phyloP scores from a whole-genome alignment of 2,797 vertebrate genomes.

The Rhyacichthys aspro region DNA sequence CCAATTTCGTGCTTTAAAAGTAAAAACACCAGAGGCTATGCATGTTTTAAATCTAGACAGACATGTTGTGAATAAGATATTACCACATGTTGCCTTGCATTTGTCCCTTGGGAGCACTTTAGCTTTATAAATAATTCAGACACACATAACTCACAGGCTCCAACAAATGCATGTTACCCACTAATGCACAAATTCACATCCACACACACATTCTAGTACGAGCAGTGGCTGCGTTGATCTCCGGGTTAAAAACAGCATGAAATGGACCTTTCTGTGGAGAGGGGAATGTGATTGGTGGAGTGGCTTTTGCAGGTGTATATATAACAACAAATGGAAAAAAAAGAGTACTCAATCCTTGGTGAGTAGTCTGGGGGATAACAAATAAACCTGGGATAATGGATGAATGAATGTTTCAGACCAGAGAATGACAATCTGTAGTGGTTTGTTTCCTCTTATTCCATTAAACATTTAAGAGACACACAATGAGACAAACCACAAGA shows the following conservation, averaged over 20 bases:
- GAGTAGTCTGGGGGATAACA: constrained; percentile 26
- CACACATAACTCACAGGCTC: constrained; percentile 45
- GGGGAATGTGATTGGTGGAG: constrained; percentile 42
- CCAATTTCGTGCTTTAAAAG: constrained; percentile 26
- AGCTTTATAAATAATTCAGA: constrained; percentile 73
- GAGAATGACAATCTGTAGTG: constrained; percentile 20
- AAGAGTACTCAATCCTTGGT: not conserved
- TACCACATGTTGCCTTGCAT: constrained; percentile 48
- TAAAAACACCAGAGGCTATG: constrained; percentile 33
- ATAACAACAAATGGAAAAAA: constrained; percentile 2
- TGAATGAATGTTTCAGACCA: constrained; percentile 35
- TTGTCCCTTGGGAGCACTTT: constrained; percentile 71
- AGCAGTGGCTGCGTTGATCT: constrained; percentile 51
- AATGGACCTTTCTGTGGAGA: constrained; percentile 51
- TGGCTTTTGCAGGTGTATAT: constrained; percentile 30
- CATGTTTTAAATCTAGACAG: constrained; percentile 59
- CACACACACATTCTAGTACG: constrained; percentile 8
- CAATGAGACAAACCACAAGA: constrained; percentile 43
- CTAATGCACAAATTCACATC: constrained; percentile 32
- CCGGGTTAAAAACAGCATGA: constrained; percentile 46
- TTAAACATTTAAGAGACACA: constrained; percentile 48
- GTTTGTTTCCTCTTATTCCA: constrained; percentile 34
- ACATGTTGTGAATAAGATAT: constrained; percentile 64
- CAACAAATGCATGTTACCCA: constrained; percentile 32
- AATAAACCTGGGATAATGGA: constrained; percentile 27